phyloP scores from a whole-genome alignment of 1,140 invertebrate species.

The Nomia melanderi region DNA sequence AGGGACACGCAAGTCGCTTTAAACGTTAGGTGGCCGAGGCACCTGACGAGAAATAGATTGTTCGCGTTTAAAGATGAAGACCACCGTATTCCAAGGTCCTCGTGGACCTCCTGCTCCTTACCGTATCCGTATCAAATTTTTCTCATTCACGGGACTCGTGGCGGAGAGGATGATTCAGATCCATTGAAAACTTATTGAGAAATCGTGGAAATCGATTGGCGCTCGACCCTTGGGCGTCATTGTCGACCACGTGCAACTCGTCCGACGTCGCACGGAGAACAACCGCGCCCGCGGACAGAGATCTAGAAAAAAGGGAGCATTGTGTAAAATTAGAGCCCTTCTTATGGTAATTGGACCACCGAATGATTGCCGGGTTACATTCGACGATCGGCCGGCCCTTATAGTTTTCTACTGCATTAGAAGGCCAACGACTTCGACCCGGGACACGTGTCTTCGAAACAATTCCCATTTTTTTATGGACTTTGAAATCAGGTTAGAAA shows the following conservation, averaged over 20 bases:
- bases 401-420: constrained; percentile 64
- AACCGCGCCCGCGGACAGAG: constrained; percentile 35
- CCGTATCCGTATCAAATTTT: constrained; percentile 57
- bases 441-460: constrained; percentile 53
- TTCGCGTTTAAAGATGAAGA: not conserved
- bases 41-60: constrained; percentile 50
- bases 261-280: constrained; percentile 32
- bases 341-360: constrained; percentile 79
- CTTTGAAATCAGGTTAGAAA: not conserved
- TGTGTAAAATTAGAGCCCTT: constrained; percentile 78
- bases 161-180: constrained; percentile 34
- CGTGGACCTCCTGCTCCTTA: not conserved
- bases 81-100: constrained; percentile 6
- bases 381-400: constrained; percentile 46
- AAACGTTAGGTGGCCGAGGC: constrained; percentile 1
- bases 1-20: not conserved
- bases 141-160: constrained; percentile 36
- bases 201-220: constrained; percentile 72
- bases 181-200: constrained; percentile 72
- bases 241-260: constrained; percentile 63
- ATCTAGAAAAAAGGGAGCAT: constrained; percentile 62
- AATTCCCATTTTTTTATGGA: constrained; percentile 9
- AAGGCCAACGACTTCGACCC: constrained; percentile 63
- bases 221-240: constrained; percentile 47
- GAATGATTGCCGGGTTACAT: constrained; percentile 75